Evolutionary conservation across 2,888 invertebrate species (phyloP), one percentile per base, ranked within the genome.

Genomic region (Pycnomerus fuliginosus): DNA sequence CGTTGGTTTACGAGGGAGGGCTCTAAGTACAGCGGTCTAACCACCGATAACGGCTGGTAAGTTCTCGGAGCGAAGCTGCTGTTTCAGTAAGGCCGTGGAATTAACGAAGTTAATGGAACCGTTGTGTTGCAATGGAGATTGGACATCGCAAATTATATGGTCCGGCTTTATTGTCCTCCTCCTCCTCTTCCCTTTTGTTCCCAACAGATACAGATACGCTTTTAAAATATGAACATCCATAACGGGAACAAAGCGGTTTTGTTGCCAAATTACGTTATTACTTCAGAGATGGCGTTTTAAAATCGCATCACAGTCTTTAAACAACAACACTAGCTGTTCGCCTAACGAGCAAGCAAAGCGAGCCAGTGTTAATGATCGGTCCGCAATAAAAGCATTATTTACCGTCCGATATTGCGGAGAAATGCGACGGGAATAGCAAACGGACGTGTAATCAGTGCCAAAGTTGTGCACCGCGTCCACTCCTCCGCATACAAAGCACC

Each of bases 21-120:
- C 25, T 43, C 34, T 38, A 38, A 43, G 48, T 31, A 27, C 28
- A 10, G 25, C 16, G 42, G 47, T 42, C 42, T 47, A 50, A 53
- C 47, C 52, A 41, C 43, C 40, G 46, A 48, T 46, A 50, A 50
- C 48, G 48, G 41, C 41, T 53, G 48, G 48, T 53, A 50, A 53
- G 45, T 48, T 50, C 47, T 38, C 41, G 33, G 43, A 45, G 39
- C 40, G 52, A 42, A 53, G 52, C 53, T 49, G 51, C 53, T 49
- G 51, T 52, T 52, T 46, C 43, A 45, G 48, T 40, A 49, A 42
- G 53, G 50, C 51, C 27, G 45, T 28, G 51, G 53, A 52, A 55
- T 55, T 55, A 53, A 53, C 51, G 50, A 53, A 55, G 53, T 55
- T 55, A 55, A 48, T 50, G 55, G 50, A 50, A 48, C 38, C 49